A percentile compares a stretch with the other conserved stretches of the same genome.
Evolutionary conservation across 2,797 vertebrate genomes (phyloP).

Genomic region (Ctenochaetus hawaiiensis): DNA sequence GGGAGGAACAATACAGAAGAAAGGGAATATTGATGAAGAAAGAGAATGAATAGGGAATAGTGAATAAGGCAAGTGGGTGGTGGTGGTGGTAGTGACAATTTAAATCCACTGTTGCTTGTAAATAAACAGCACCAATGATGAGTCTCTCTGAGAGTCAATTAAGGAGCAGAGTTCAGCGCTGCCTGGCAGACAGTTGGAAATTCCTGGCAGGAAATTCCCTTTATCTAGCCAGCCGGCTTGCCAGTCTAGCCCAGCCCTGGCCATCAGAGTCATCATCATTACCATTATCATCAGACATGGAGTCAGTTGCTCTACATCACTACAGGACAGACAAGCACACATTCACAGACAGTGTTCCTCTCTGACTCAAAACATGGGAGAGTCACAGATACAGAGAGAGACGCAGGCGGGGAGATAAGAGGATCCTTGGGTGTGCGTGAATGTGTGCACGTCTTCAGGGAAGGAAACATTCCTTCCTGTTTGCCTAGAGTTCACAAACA

Average conservation of each 20-base stretch:
- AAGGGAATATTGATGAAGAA: slow-evolving; percentile 21
- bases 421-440: slow-evolving; percentile 60
- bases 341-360: slow-evolving; percentile 57
- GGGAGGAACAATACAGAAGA: slow-evolving; percentile 9
- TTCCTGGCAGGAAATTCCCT: slow-evolving; percentile 76
- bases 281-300: slow-evolving; percentile 70
- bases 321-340: slow-evolving; percentile 43
- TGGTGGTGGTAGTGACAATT: slow-evolving; percentile 26
- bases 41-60: slow-evolving; percentile 29
- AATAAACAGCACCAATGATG: slow-evolving; percentile 57
- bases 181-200: slow-evolving; percentile 73
- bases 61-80: slow-evolving; percentile 26
- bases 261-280: slow-evolving; percentile 72
- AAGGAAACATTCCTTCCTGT: slow-evolving; percentile 68
- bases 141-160: slow-evolving; percentile 60
- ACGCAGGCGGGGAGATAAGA: slow-evolving; percentile 64
- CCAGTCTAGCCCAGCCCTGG: slow-evolving; percentile 56
- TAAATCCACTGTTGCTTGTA: slow-evolving; percentile 42
- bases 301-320: slow-evolving; percentile 61
- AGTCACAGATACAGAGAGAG: slow-evolving; percentile 60
- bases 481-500: slow-evolving; percentile 58
- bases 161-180: slow-evolving; percentile 52
- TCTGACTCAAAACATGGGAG: slow-evolving; percentile 56
- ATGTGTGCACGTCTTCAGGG: slow-evolving; percentile 51
- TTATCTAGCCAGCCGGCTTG: slow-evolving; percentile 62